Evolutionary conservation across 2,797 vertebrate species (phyloP).

Genomic region (Syngnathus acus): DNA sequence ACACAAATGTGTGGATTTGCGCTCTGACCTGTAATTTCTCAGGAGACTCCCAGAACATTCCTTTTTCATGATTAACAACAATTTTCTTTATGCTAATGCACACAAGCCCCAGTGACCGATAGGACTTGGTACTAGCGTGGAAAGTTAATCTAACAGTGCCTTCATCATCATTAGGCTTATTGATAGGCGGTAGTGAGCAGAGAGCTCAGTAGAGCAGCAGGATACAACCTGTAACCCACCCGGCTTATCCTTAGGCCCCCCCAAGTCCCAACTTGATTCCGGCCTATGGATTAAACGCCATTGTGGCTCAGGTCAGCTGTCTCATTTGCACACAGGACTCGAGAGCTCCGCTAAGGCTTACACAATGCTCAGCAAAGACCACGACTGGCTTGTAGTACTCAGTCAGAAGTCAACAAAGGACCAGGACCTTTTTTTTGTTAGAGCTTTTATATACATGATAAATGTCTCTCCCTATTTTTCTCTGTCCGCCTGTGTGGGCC

Average conservation of each 20-base stretch:
- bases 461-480: background rate
- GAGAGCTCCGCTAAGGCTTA: background rate
- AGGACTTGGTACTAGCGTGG: slow-evolving; percentile 22
- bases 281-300: slow-evolving; percentile 53
- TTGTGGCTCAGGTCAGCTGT: slow-evolving; percentile 28
- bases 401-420: too few relatives aligned
- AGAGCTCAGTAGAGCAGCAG: slow-evolving; percentile 7
- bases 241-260: slow-evolving; percentile 23
- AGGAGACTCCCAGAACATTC: slow-evolving; percentile 1
- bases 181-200: slow-evolving; percentile 24
- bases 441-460: slow-evolving; percentile 5
- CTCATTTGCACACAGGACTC: slow-evolving; percentile 10
- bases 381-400: too few relatives aligned
- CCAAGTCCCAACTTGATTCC: slow-evolving; percentile 37
- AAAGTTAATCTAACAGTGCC: slow-evolving; percentile 35
- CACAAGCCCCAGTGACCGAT: slow-evolving; percentile 26
- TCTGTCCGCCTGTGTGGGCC: slow-evolving; percentile 11
- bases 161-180: slow-evolving; percentile 46
- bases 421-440: background rate
- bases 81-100: slow-evolving; percentile 16
- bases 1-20: slow-evolving; percentile 4
- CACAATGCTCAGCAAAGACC: background rate
- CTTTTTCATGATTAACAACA: slow-evolving; percentile 15
- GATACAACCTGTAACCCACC: slow-evolving; percentile 15
- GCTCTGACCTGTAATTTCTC: slow-evolving; percentile 10